Base-by-base conservation (phyloP, 2,797 vertebrate species). In the Hyperoplus immaculatus region DNA sequence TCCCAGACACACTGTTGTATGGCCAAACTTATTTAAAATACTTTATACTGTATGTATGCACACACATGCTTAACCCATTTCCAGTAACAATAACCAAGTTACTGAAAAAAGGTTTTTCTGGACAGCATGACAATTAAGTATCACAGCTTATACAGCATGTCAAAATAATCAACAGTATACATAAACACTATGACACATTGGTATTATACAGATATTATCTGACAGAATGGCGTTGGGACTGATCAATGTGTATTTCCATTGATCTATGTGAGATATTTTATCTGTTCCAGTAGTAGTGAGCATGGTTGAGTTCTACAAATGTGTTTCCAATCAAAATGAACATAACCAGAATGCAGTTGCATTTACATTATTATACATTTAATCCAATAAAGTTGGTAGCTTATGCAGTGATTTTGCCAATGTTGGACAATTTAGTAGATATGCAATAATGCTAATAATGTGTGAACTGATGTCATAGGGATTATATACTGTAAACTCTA, bases 391-490 rank as follows among this genome's bases (percentile, higher is more conserved):
- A 29, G 29, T 29, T 29, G 58, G 38, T 43, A 69, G 66, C 57
- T 75, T 68, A 72, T 74, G 56, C 16, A n/a, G 61, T 42, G 38
- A 42, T 77, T 69, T 83, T 69, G 39, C 18, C 63, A 43, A 39
- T 77, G 74, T 72, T 63, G 58, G 21, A 41, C 60, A 72, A 60
- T 69, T 38, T 14, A 59, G 18, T 42, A 12, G 41, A 56, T 60
- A 64, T 39, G 14, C 65, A n/a, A 61, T 47, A 71, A 73, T 75
- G 78, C 71, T 49, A 14, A 76, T 72, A 57, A 60, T 77, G 61
- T 74, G 59, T 53, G 58, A 71, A 53, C 18, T 41, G 18, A 62
- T 68, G 14, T 71, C 60, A 29, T 29, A 29, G 29, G 29, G 29
- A 29, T 29, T 29, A 29, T 29, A 29, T 29, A 29, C 29, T 29